Conservation (phyloP, 1,140 invertebrate genomes). For the Ectropis grisescens region DNA sequence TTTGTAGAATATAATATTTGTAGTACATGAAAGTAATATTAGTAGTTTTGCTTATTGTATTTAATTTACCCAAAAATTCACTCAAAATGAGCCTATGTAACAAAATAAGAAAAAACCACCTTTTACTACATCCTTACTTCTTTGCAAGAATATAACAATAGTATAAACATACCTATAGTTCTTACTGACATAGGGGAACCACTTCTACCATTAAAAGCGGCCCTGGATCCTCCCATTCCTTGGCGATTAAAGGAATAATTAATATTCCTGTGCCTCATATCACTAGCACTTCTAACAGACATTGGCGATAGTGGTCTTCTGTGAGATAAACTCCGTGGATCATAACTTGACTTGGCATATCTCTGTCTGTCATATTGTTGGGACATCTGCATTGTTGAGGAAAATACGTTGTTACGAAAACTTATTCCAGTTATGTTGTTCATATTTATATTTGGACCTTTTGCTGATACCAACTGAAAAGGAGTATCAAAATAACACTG, state of each 20-base stretch:
- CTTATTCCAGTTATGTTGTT: slow-evolving; percentile 18
- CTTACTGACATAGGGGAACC: slow-evolving; percentile 36
- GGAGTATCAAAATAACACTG: too few relatives aligned
- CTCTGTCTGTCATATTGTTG: slow-evolving; percentile 17
- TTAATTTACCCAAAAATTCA: too few relatives aligned
- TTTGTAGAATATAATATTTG: too few relatives aligned
- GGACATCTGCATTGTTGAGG: slow-evolving; percentile 18
- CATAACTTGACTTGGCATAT: slow-evolving; percentile 16
- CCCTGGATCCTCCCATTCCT: slow-evolving; percentile 25
- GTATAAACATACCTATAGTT: slow-evolving; percentile 35
- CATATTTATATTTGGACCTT: slow-evolving; percentile 22
- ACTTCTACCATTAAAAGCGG: slow-evolving; percentile 33
- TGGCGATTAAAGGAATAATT: slow-evolving; percentile 18
- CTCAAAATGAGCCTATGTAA: too few relatives aligned
- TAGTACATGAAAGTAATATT: too few relatives aligned
- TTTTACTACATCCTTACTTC: too few relatives aligned
- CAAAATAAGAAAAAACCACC: too few relatives aligned
- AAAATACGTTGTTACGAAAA: slow-evolving; percentile 19
- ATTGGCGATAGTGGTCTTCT: slow-evolving; percentile 36
- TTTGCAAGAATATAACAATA: too few relatives aligned
- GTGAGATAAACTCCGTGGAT: slow-evolving; percentile 28
- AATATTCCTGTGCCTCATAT: slow-evolving; percentile 19
- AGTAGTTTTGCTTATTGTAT: too few relatives aligned
- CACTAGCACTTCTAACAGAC: slow-evolving; percentile 32
- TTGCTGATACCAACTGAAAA: slow-evolving; percentile 25